A percentile compares a stretch with the other conserved stretches of the same genome.
These are phyloP conservation scores for Pocota personata DNA, from an alignment of 2,888 invertebrate species.

Conservation along the genomic window DNA sequence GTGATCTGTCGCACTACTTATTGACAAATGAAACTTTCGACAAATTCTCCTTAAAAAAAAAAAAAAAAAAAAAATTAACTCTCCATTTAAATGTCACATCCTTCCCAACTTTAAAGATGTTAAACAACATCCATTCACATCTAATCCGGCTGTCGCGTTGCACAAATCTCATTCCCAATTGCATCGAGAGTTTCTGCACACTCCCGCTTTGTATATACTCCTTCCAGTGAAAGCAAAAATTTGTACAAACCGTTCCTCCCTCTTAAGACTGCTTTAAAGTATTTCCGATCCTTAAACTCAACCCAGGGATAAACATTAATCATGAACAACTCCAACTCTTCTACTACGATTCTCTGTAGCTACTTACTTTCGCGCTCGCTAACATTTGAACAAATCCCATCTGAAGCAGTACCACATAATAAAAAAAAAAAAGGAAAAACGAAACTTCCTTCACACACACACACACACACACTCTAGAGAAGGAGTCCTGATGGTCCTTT, in stretches of 20 bases:
- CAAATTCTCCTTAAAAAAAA: not conserved
- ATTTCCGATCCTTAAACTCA: conserved; percentile 60
- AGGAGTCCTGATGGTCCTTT: conserved; percentile 1
- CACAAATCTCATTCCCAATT: conserved; percentile 60
- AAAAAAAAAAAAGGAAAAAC: not conserved
- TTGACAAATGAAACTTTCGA: not conserved
- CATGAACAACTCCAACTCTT: conserved; percentile 52
- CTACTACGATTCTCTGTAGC: conserved; percentile 1
- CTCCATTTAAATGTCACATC: conserved; percentile 29
- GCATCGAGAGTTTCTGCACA: conserved; percentile 28
- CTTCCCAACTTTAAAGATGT: conserved; percentile 30
- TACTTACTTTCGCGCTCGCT: conserved; percentile 45
- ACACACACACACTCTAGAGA: not conserved
- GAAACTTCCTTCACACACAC: conserved; percentile 10
- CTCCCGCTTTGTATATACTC: conserved; percentile 15
- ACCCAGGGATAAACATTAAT: conserved; percentile 71
- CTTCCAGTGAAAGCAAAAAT: conserved; percentile 57
- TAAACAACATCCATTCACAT: conserved; percentile 63
- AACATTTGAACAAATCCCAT: conserved; percentile 41
- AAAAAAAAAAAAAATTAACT: not conserved
- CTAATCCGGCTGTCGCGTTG: conserved; percentile 65
- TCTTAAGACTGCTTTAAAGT: conserved; percentile 2
- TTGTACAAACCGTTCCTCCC: conserved; percentile 25
- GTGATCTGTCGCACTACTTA: not conserved
- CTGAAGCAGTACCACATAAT: conserved; percentile 12